Evolutionary conservation across 2,888 invertebrate species (phyloP), one percentile per base, ranked within the genome.

Genomic region (Cheilosia impressa): DNA sequence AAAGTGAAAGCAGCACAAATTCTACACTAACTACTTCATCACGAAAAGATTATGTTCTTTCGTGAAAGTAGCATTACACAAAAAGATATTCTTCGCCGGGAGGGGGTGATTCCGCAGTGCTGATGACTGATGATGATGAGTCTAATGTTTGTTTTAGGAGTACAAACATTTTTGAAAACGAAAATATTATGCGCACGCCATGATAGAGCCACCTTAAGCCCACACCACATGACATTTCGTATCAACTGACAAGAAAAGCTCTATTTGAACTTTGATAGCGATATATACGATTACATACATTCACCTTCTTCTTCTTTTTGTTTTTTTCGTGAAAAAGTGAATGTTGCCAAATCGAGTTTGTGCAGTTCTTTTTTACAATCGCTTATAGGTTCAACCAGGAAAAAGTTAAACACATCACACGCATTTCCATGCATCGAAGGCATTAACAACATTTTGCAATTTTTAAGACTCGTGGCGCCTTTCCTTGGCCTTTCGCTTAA

Each of bases 301-400:
- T 27, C 17, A 71, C 47, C 58, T 22, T 57, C 27, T 57, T 53
- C 57, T 22, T 65, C 41, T 57, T 66, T 47, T n/a, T n/a, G n/a
- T 13, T 50, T 65, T 65, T 55, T 57, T 47, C 34, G 5, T 38
- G 31, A 69, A 76, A 81, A 81, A 76, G 77, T 71, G 81, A 81
- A 81, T 81, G 81, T 81, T 60, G 65, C 71, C 69, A 77, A 71
- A 71, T 65, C 81, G 57, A 65, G 77, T 81, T 71, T 63, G 71
- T 47, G 52, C 53, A 58, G 69, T 71, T 76, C 63, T 62, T 41
- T 13, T 38, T 38, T 31, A 9, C 17, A 60, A 60, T 63, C 57
- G 31, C 19, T 57, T 50, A 41, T 63, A 69, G 75, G 69, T 65
- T 38, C 22, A 71, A 81, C 81, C 77, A 81, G 81, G 81, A 81